Percentiles rank a stretch among this genome's conserved stretches.
Conservation (phyloP, 2,113 vertebrate species). For the Amphiprion percula region DNA sequence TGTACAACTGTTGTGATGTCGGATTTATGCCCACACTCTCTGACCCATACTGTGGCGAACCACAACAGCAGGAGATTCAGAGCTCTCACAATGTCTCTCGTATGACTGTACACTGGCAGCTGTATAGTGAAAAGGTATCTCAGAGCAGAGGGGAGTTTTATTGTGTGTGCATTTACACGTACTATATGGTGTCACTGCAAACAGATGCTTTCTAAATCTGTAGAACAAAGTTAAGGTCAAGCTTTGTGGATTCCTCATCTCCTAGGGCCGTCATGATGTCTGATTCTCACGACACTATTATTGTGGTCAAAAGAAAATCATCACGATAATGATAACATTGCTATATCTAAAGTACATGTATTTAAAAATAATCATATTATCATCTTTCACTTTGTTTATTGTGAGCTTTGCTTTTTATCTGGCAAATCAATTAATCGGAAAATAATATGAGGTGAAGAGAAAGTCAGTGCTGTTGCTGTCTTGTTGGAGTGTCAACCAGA, state of each 20-base stretch:
- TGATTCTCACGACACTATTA: not conserved
- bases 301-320: not conserved
- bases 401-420: no score
- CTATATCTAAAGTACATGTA: no score
- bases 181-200: slow-evolving; percentile 2
- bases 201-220: slow-evolving; percentile 5
- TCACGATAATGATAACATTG: no score
- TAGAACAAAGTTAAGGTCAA: slow-evolving; percentile 3
- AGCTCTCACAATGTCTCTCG: slow-evolving; percentile 13
- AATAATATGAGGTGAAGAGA: no score
- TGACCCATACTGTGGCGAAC: slow-evolving; percentile 10
- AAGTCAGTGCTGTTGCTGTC: no score
- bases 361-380: no score
- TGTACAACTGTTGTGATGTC: slow-evolving; percentile 22
- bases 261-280: not conserved
- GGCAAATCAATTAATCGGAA: no score
- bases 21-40: slow-evolving; percentile 43
- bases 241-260: not conserved
- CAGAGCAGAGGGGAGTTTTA: not conserved
- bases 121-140: not conserved
- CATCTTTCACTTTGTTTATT: no score
- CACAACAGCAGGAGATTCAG: slow-evolving; percentile 8
- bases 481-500: no score
- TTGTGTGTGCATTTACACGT: slow-evolving; percentile 2
- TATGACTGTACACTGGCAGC: slow-evolving; percentile 15